Base-by-base conservation (phyloP, 2,888 invertebrate genomes). In the Agrochola lychnidis region DNA sequence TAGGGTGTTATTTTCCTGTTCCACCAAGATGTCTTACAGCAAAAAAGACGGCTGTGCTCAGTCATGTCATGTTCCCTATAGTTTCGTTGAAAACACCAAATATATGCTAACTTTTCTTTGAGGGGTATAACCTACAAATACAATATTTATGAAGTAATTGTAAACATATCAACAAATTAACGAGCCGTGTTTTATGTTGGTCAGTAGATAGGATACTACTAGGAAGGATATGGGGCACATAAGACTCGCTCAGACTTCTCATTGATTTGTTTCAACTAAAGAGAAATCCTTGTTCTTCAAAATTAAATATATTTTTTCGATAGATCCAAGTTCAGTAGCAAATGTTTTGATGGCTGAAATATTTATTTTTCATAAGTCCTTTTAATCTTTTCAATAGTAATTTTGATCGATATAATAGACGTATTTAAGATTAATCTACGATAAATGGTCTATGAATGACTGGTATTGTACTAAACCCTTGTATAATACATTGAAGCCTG, bases 401-500 rank as follows among this genome's bases (percentile, higher is more conserved):
- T 48, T 67, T 67, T 48, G 10, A 16, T n/a, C n/a, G 19, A 4
- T 51, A 53, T 57, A 42, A 51, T n/a, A 42, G 4, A 67, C 40
- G 19, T 53, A 61, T 68, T 45, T 6, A 67, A 51, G 10, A 76
- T 59, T 45, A 76, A 76, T 76, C 9, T 42, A 56, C n/a, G 14
- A 30, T 70, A 36, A 67, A 83, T 75, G 53, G 59, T 45, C 19
- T 68, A 76, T 40, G 56, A 64, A 73, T 76, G n/a, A 73, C 40
- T 70, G 36, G 67, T 70, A 80, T 80, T 84, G 67, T 79, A 56
- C 19, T 57, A 61, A 83, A 53, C 56, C 73, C 40, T 48, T 74
- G 62, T 67, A 30, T 30, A 25, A 56, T 73, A 70, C 45, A 63
- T 71, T 19, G 62, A 66, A 69, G 57, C 61, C 89, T 92, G 89